Base-by-base conservation (phyloP, 2,888 invertebrate species). In the Pandemis cinnamomeana region DNA sequence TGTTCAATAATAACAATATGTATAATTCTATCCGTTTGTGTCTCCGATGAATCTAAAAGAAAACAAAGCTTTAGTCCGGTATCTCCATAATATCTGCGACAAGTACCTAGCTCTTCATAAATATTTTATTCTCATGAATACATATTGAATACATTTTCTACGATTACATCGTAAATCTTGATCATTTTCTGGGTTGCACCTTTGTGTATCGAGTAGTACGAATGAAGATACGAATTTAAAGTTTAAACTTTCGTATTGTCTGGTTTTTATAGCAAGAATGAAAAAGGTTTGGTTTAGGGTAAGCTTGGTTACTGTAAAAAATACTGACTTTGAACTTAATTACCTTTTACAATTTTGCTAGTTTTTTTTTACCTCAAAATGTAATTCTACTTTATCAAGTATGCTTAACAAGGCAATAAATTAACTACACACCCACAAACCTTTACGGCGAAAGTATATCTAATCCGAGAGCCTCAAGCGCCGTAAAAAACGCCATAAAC, bases 41-140 rank as follows among this genome's bases (percentile, higher is more conserved):
- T 64, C 63, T 44, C 46, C 10, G 7, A 11, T 36, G 41, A 20
- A 69, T 62, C 61, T 62, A 42, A 51, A 70, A 41, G 70, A 62
- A 71, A 71, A 77, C 71, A 71, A 72, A 75, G 64, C 58, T 72
- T 68, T 15, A 71, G 62, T 75, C 71, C 71, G 69, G 64, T 46
- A 78, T 80, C 77, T 81, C 79, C 78, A 81, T 84, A 85, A 84
- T 82, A 82, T 81, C 76, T 79, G 76, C 80, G 80, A 82, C 83
- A 85, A 83, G 81, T 80, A 36, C 27, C 27, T 4, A 85, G 81
- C 76, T 82, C 82, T 86, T 85, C 86, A 87, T 86, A 86, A 83
- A 88, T 87, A 87, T 85, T 88, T 87, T 82, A 83, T 80, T 83
- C 80, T 87, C 86, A 89, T 90, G 88, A 89, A 90, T 89, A 90